Evolutionary conservation across 2,888 invertebrate species (phyloP).

Genomic region (Himalopsyche japonica): DNA sequence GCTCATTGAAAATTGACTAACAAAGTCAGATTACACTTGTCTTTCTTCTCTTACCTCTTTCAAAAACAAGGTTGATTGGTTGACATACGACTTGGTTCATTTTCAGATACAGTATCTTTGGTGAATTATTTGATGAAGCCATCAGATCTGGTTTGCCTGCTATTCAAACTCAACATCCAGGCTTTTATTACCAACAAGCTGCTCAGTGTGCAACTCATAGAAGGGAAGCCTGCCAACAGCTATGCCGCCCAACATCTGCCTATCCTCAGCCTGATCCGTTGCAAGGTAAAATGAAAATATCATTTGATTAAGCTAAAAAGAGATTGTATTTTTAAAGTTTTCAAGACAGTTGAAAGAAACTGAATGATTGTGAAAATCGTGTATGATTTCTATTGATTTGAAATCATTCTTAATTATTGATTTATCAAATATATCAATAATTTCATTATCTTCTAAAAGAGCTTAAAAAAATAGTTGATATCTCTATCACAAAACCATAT

Average conservation of each 20-base stretch:
- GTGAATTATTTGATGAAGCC: conserved; percentile 94
- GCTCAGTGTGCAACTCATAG: conserved; percentile 84
- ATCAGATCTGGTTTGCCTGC: conserved; percentile 89
- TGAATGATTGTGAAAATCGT: too few species aligned
- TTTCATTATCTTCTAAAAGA: too few species aligned
- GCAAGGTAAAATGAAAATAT: conserved; percentile 44
- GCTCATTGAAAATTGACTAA: too few species aligned
- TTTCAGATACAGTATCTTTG: conserved; percentile 74
- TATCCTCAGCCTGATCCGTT: conserved; percentile 56
- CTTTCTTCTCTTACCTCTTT: neutral
- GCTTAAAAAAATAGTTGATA: too few species aligned
- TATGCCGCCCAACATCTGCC: conserved; percentile 63
- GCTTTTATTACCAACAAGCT: conserved; percentile 94
- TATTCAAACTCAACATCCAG: conserved; percentile 95
- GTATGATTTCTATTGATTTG: too few species aligned
- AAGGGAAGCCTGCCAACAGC: conserved; percentile 73
- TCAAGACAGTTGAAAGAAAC: too few species aligned
- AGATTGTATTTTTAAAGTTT: too few species aligned
- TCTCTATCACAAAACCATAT: too few species aligned
- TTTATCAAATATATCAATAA: too few species aligned
- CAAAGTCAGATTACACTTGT: too few species aligned
- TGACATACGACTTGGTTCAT: neutral
- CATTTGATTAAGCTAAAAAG: too few species aligned
- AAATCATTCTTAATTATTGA: too few species aligned
- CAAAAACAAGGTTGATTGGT: neutral